A percentile compares a stretch with the other conserved stretches of the same genome.
Conservation (phyloP, 2,113 vertebrate species). For the Cavia aperea region DNA sequence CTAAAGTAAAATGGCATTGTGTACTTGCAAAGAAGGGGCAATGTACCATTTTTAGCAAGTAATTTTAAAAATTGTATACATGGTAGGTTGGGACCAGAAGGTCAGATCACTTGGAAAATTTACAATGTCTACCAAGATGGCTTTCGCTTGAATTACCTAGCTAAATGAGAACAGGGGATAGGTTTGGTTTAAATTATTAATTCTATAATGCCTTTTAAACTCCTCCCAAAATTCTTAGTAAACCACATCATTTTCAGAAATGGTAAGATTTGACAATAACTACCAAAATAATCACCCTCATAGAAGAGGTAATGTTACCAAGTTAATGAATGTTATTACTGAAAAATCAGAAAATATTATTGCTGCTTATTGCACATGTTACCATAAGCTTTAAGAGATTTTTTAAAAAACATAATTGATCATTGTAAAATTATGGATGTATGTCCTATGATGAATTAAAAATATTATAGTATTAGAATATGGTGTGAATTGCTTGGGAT, state of each 20-base stretch:
- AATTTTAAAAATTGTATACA: background rate
- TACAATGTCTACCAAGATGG: background rate
- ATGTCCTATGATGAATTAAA: conserved; percentile 25
- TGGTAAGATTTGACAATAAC: conserved; percentile 41
- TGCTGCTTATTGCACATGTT: background rate
- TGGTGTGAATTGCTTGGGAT: background rate
- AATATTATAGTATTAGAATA: background rate
- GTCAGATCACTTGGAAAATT: conserved; percentile 32
- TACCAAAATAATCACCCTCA: conserved; percentile 30
- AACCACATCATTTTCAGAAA: conserved; percentile 49
- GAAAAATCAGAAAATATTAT: conserved; percentile 15
- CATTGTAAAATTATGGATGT: conserved; percentile 10
- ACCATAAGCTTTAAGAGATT: conserved; percentile 17
- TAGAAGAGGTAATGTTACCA: conserved; percentile 1
- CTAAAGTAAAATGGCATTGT: conserved; percentile 44
- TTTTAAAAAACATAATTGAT: conserved; percentile 38
- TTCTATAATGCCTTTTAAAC: conserved; percentile 36
- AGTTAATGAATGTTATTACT: conserved; percentile 48
- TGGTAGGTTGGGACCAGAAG: background rate
- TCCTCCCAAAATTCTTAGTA: conserved; percentile 7
- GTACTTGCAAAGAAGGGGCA: conserved; percentile 22
- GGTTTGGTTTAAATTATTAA: conserved; percentile 46
- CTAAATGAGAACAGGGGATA: conserved; percentile 32
- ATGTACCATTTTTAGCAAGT: conserved; percentile 15
- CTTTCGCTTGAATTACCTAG: conserved; percentile 48